Base-by-base conservation (phyloP, 1,140 invertebrate genomes). In the Brachionus sp. region DNA sequence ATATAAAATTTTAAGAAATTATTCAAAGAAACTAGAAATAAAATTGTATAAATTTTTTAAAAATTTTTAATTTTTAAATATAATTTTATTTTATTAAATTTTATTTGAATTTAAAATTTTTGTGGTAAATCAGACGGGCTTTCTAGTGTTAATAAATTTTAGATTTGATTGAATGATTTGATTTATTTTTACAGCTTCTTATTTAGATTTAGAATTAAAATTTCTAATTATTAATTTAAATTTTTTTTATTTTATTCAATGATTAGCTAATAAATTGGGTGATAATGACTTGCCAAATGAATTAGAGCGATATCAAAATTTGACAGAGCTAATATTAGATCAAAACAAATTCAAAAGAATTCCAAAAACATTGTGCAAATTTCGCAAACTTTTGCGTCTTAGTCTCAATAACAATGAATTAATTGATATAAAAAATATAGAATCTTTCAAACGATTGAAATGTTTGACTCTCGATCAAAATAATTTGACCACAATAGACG, bases 381-480 rank as follows among this genome's bases (percentile, higher is more conserved):
- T 37, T 13, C 29, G 29, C 6, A 35, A 42, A 29, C n/a, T 80
- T 10, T n/a, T 42, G 3, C 33, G 77, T 9, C 53, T 80, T 13
- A 62, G 50, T n/a, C n/a, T 66, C 3, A 57, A 42, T 10, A 57
- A 66, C 23, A 80, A 80, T 80, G 29, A 66, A 37, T 23, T 80
- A 10, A 25, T 44, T 33, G 77, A 80, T 29, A 37, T 80, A 42
- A 80, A 80, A 44, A 37, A 80, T n/a, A 39, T 80, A 3, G 77
- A 80, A 57, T 66, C 5, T 37, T 80, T 80, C n/a, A 80, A 80
- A 80, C 16, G 29, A 13, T 66, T 80, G 13, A 80, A 57, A 57
- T 66, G 37, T 3, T 66, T 80, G 33, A 42, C 19, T n/a, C 12
- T 80, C 12, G 77, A 80, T 35, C 29, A 80, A 9, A 80, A 80